Base-by-base conservation (phyloP, 2,888 invertebrate species). In the Adineta ricciae region DNA sequence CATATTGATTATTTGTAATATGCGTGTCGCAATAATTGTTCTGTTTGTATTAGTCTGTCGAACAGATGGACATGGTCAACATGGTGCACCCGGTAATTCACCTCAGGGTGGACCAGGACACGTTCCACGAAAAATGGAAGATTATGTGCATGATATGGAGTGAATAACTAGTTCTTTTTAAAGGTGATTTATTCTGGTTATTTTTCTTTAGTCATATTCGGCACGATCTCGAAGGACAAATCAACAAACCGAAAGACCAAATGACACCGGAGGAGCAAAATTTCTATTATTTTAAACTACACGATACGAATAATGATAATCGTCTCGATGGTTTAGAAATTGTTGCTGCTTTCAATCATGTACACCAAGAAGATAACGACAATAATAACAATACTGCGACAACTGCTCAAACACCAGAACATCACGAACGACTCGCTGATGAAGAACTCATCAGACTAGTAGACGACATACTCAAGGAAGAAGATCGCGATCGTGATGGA, bases 241-340 rank as follows among this genome's bases (percentile, higher is more conserved):
- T 85, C 2, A 84, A 83, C 36, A 86, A 84, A 72, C 86, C 86
- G 14, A 84, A 85, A 73, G 86, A 86, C 38, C 83, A 86, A 49
- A 86, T 84, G 84, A 84, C 84, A n/a, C n/a, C 78, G 8, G 84
- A 86, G 32, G 78, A 86, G n/a, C 86, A 86, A 72, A 86, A 86
- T 56, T 86, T 86, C 46, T 86, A 86, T 46, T 86, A 86, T 86
- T 86, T 86, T 52, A 86, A 86, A 86, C 27, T 86, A 49, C 84
- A 84, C 49, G 84, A 86, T 41, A 83, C 64, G 24, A 84, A 86
- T 52, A 73, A 86, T 72, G 84, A 86, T 54, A 86, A 86, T 46
- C 54, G 72, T 82, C 41, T 86, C n/a, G 86, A 86, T 72, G 86
- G 86, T 41, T 49, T 86, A n/a, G 86, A 86, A 32, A 19, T 86